These are phyloP conservation scores for Balaeniceps rex DNA, from an alignment of 2,113 vertebrate genomes.

Conservation along the genomic window DNA sequence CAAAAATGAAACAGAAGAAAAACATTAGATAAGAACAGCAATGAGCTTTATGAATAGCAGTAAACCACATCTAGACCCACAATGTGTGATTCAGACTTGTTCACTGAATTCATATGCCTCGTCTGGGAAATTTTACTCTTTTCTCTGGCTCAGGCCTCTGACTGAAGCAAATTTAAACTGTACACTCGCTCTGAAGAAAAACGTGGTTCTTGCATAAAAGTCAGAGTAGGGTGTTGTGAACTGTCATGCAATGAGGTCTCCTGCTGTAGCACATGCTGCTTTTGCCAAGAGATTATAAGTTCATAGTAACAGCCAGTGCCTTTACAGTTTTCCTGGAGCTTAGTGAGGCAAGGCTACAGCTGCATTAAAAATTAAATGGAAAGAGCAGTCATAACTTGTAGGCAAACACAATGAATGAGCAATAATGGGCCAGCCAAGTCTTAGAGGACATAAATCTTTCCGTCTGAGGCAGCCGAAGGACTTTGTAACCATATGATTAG, in stretches of 20 bases:
- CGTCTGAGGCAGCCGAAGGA: slow-evolving; percentile 30
- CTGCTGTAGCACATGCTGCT: background rate
- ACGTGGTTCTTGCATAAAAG: background rate
- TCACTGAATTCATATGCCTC: background rate
- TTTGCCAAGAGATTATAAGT: slow-evolving; percentile 18
- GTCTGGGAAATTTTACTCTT: background rate
- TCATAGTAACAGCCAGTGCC: slow-evolving; percentile 5
- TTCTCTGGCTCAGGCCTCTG: background rate
- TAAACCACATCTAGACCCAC: background rate
- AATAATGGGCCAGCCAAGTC: slow-evolving; percentile 14
- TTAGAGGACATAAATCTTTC: slow-evolving; percentile 49
- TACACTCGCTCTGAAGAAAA: background rate
- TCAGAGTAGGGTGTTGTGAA: background rate
- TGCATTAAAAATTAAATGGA: slow-evolving; percentile 43
- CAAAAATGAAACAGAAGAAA: background rate
- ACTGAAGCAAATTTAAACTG: background rate
- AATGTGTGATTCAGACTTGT: background rate
- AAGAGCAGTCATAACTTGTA: slow-evolving; percentile 44
- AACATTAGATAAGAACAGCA: background rate
- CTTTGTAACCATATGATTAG: slow-evolving; percentile 36
- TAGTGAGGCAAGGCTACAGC: background rate
- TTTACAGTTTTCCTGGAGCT: slow-evolving; percentile 25
- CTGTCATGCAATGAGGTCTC: background rate
- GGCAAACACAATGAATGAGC: slow-evolving; percentile 47
- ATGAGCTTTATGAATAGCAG: background rate